Evolutionary conservation across 2,797 vertebrate genomes (phyloP).

Genomic region (Muscicapa comitata): DNA sequence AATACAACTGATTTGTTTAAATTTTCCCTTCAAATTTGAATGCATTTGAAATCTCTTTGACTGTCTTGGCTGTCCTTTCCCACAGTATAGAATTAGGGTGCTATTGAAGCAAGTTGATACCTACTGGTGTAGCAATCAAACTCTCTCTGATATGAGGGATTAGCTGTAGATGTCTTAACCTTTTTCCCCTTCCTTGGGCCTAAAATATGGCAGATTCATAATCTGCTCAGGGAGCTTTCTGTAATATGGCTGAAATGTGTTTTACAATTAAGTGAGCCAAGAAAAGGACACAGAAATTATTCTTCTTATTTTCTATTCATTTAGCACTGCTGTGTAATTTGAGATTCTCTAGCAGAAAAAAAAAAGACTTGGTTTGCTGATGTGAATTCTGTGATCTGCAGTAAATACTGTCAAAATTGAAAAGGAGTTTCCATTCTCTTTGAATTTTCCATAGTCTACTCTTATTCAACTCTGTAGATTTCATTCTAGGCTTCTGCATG

Average conservation of each 20-base stretch:
- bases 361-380: background rate
- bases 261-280: background rate
- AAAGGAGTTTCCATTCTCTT: background rate
- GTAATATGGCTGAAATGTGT: background rate
- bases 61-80: background rate
- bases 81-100: background rate
- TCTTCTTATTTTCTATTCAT: background rate
- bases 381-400: background rate
- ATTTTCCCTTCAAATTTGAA: background rate
- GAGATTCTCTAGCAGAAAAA: background rate
- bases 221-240: background rate
- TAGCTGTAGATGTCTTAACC: background rate
- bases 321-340: background rate
- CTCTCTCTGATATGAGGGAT: background rate
- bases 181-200: background rate
- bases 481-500: background rate
- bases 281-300: background rate
- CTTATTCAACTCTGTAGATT: background rate
- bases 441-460: background rate
- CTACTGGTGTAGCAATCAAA: background rate
- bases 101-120: background rate
- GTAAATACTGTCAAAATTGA: background rate
- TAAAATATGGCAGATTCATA: background rate
- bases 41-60: background rate
- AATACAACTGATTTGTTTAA: background rate